A percentile compares a stretch with the other conserved stretches of the same genome.
These are phyloP conservation scores for Odontomyia ornata DNA, from an alignment of 2,888 invertebrate genomes.

Conservation along the genomic window DNA sequence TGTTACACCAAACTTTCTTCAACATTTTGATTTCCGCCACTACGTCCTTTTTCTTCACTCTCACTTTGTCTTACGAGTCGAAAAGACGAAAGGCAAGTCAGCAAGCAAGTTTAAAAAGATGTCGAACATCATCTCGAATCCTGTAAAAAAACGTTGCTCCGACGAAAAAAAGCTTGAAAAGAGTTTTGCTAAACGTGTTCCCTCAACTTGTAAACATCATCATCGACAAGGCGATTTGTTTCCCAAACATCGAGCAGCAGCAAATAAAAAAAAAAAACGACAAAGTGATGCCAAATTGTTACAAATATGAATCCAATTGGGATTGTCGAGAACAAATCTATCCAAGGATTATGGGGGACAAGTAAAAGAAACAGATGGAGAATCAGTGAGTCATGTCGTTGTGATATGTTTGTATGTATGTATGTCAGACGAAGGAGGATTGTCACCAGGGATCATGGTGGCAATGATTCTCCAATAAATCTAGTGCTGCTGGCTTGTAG, in stretches of 20 bases:
- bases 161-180: constrained; percentile 21
- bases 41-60: neutral
- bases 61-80: constrained; percentile 26
- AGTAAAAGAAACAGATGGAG: constrained; percentile 15
- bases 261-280: neutral
- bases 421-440: too few relatives aligned
- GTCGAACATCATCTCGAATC: constrained; percentile 10
- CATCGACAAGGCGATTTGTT: constrained; percentile 43
- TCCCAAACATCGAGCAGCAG: constrained; percentile 2
- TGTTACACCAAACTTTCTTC: constrained; percentile 38
- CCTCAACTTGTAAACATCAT: constrained; percentile 35
- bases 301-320: constrained; percentile 45
- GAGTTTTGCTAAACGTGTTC: constrained; percentile 41
- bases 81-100: neutral
- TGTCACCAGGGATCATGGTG: constrained; percentile 24
- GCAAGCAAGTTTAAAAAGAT: neutral
- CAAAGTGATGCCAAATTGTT: constrained; percentile 30
- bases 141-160: constrained; percentile 17
- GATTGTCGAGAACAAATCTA: constrained; percentile 36
- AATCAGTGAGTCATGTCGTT: constrained; percentile 30
- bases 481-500: neutral
- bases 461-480: constrained; percentile 28
- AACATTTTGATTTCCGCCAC: neutral
- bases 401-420: neutral
- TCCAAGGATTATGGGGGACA: constrained; percentile 32